Evolutionary conservation across 2,797 vertebrate genomes (phyloP).

Genomic region (Rousettus madagascariensis): DNA sequence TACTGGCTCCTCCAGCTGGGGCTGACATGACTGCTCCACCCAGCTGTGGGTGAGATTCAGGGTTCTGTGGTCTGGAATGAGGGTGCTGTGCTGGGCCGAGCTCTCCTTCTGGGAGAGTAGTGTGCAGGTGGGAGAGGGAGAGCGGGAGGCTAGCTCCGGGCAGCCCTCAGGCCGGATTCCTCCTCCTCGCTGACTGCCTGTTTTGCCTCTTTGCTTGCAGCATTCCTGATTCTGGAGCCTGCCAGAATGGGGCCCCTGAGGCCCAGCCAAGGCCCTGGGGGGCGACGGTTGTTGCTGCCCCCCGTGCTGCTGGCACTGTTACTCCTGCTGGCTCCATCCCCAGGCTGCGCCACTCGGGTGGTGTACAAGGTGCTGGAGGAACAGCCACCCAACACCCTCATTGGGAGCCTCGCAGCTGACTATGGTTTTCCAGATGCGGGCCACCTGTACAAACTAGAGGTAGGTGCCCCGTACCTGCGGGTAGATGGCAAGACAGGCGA

Average conservation of each 20-base stretch:
- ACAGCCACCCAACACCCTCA: constrained; percentile 95
- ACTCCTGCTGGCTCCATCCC: constrained; percentile 82
- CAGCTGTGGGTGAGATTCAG: background rate
- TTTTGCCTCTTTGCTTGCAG: constrained; percentile 58
- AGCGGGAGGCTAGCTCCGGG: background rate
- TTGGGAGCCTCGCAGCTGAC: constrained; percentile 95
- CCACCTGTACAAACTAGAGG: constrained; percentile 97
- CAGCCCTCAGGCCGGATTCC: background rate
- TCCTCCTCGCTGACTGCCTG: constrained; percentile 18
- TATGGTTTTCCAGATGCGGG: constrained; percentile 94
- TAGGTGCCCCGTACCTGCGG: constrained; percentile 93
- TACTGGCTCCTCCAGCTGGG: constrained; percentile 67
- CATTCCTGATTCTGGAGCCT: constrained; percentile 63
- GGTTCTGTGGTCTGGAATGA: background rate
- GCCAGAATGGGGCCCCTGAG: constrained; percentile 70
- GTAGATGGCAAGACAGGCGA: constrained; percentile 97
- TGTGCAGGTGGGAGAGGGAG: background rate
- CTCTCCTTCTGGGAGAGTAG: background rate
- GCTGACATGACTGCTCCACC: constrained; percentile 52
- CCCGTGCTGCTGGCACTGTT: constrained; percentile 81
- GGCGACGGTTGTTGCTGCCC: constrained; percentile 20
- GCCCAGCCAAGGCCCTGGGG: constrained; percentile 62
- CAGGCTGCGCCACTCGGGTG: constrained; percentile 80
- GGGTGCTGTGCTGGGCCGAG: background rate
- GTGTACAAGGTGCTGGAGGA: constrained; percentile 94